phyloP scores from a whole-genome alignment of 2,888 invertebrate species.

The Drosophila longiperda region DNA sequence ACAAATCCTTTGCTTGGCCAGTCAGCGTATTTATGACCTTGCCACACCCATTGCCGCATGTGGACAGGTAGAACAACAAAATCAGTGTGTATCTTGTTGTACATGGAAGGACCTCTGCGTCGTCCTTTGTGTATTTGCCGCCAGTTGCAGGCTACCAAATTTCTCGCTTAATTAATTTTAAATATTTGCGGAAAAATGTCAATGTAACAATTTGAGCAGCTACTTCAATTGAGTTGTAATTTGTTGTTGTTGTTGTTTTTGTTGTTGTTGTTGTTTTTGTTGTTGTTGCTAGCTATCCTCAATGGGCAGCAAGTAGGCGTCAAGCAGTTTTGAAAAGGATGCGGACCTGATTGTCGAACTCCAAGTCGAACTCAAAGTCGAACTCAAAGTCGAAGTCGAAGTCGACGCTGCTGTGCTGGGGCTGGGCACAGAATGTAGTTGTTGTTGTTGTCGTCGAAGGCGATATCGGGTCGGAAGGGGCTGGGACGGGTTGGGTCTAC shows the following conservation, averaged over 20 bases:
- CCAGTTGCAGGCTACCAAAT: constrained; percentile 55
- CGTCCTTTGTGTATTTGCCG: constrained; percentile 56
- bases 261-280: constrained; percentile 1
- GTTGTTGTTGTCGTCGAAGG: constrained; percentile 14
- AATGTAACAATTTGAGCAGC: constrained; percentile 33
- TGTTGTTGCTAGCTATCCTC: constrained; percentile 23
- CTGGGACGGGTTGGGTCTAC: constrained; percentile 53
- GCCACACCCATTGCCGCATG: constrained; percentile 56
- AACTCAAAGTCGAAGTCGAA: constrained; percentile 19
- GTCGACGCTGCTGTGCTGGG: neutral
- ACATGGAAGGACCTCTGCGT: constrained; percentile 17
- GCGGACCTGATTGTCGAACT: constrained; percentile 48
- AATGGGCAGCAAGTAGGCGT: constrained; percentile 58
- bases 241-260: neutral
- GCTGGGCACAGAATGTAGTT: constrained; percentile 18
- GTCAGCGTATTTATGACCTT: constrained; percentile 55
- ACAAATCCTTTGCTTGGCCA: constrained; percentile 52
- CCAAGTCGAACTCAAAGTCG: constrained; percentile 32
- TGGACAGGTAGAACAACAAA: constrained; percentile 55
- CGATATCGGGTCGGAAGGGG: constrained; percentile 32
- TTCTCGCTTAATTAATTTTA: constrained; percentile 77
- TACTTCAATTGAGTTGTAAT: constrained; percentile 71
- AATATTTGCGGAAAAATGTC: constrained; percentile 64
- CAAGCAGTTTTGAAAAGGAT: constrained; percentile 64
- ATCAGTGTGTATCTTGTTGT: constrained; percentile 51